Percentiles rank a stretch among this genome's conserved stretches.
Evolutionary conservation across 2,797 vertebrate species (phyloP).

Genomic region (Varecia variegata): DNA sequence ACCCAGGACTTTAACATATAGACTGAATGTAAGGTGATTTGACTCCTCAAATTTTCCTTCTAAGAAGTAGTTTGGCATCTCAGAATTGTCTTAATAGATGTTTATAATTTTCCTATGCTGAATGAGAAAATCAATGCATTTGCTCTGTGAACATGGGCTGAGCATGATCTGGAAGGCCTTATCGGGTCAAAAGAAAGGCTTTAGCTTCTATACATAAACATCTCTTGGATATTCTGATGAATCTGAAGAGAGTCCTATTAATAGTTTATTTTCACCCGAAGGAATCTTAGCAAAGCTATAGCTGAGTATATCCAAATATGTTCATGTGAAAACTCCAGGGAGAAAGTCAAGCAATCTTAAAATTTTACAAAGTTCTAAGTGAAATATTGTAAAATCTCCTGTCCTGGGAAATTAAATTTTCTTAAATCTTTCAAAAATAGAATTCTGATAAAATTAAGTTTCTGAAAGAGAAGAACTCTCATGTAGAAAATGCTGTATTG

Average conservation of each 20-base stretch:
- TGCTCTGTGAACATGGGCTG: not conserved
- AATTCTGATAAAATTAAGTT: not conserved
- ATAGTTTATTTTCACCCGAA: not conserved
- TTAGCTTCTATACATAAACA: not conserved
- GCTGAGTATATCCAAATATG: not conserved
- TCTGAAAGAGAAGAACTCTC: not conserved
- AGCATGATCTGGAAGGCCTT: not conserved
- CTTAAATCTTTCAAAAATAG: not conserved
- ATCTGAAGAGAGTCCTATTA: not conserved
- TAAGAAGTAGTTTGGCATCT: constrained; percentile 11
- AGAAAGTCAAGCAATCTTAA: constrained; percentile 14
- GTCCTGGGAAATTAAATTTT: constrained; percentile 35
- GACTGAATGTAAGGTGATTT: not conserved
- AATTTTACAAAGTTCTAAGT: not conserved
- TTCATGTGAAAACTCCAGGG: not conserved
- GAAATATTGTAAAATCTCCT: not conserved
- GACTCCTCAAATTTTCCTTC: not conserved
- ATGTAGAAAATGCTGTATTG: not conserved
- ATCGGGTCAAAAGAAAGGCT: not conserved
- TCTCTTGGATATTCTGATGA: not conserved
- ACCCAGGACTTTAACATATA: not conserved
- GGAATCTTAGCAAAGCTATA: not conserved
- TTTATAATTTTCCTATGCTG: not conserved
- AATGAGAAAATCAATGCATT: not conserved
- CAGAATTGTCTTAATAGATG: not conserved